phyloP scores from a whole-genome alignment of 2,888 invertebrate species.

The Resseliella maxima region DNA sequence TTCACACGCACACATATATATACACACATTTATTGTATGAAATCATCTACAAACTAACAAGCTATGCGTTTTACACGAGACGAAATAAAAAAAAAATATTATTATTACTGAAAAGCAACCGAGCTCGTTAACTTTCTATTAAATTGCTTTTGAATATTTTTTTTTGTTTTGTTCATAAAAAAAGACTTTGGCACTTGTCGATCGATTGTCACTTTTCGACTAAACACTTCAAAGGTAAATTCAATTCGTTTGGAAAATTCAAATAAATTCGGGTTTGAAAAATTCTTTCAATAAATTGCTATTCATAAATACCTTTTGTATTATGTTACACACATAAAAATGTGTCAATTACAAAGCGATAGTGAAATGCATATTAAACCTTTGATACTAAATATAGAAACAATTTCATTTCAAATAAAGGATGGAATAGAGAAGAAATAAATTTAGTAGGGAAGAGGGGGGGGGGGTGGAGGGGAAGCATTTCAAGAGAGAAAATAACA shows the following conservation, averaged over 20 bases:
- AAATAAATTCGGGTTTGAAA: background rate
- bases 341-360: no score
- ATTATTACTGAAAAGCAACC: background rate
- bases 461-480: no score
- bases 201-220: background rate
- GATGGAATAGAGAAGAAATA: no score
- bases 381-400: no score
- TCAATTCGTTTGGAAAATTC: background rate
- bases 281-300: background rate
- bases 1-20: background rate
- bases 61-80: background rate
- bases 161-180: background rate
- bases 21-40: background rate
- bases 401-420: no score
- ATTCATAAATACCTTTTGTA: no score
- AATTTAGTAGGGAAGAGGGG: no score
- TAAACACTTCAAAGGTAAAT: constrained; percentile 13
- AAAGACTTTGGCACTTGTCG: background rate
- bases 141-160: background rate
- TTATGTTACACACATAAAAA: no score
- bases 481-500: no score
- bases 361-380: no score
- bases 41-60: background rate
- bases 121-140: background rate
- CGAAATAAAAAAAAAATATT: background rate